A percentile compares a stretch with the other conserved stretches of the same genome.
These are phyloP conservation scores for Nematostella vectensis DNA, from an alignment of 92 coral and sea anemone genomes.

Conservation along the genomic window DNA sequence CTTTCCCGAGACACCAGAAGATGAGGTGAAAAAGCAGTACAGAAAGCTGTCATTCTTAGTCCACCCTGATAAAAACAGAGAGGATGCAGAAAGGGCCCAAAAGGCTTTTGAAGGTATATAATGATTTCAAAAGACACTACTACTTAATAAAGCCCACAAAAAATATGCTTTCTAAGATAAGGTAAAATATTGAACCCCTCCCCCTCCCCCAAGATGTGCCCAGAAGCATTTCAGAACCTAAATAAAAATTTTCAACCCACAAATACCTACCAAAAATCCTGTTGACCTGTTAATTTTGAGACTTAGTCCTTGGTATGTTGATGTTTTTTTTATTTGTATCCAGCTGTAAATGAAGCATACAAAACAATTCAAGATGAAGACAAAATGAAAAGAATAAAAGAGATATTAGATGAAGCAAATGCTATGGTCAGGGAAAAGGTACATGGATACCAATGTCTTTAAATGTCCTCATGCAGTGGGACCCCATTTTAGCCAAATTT, in stretches of 20 bases:
- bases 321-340: too few species aligned
- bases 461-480: too few species aligned
- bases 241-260: too few species aligned
- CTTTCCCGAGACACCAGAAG: constrained; percentile 59
- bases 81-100: constrained; percentile 87
- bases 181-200: background rate
- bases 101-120: constrained; percentile 88
- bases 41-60: constrained; percentile 90
- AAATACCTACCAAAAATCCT: too few species aligned
- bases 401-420: constrained; percentile 85
- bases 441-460: background rate
- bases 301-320: too few species aligned
- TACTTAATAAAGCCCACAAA: too few species aligned
- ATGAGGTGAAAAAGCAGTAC: constrained; percentile 75
- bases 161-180: too few species aligned
- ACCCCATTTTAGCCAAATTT: too few species aligned
- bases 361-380: constrained; percentile 70
- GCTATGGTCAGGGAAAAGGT: constrained; percentile 83
- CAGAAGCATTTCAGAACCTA: too few species aligned
- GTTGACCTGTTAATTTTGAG: too few species aligned
- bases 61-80: constrained; percentile 95
- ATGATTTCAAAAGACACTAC: background rate
- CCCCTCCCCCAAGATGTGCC: too few species aligned
- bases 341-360: constrained; percentile 83
- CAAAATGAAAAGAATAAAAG: constrained; percentile 63